Conservation (phyloP, 2,888 invertebrate genomes). For the Himalopsyche kuldschensis region DNA sequence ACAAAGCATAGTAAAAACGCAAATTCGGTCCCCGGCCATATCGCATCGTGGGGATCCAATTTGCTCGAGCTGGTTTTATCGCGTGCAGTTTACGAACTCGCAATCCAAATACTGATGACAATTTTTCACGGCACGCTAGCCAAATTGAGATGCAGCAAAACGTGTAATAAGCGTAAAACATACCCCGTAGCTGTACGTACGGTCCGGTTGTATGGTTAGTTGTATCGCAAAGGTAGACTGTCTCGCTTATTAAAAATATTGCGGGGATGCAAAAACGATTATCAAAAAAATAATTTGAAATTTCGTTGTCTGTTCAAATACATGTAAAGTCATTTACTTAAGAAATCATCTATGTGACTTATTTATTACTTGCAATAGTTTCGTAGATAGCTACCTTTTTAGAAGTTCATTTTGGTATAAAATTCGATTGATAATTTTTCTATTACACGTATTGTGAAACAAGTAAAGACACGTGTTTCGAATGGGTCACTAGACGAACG, state of each 20-base stretch:
- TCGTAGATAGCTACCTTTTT: no score
- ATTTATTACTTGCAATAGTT: no score
- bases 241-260: not conserved
- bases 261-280: not conserved
- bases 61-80: not conserved
- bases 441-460: no score
- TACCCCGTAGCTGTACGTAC: not conserved
- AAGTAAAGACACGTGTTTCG: no score
- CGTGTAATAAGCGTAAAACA: constrained; percentile 25
- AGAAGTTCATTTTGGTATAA: no score
- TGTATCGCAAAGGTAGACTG: not conserved
- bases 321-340: no score
- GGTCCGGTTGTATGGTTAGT: not conserved
- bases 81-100: not conserved
- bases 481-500: no score
- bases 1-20: not conserved
- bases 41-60: not conserved
- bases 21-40: not conserved
- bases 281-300: not conserved
- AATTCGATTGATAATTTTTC: no score
- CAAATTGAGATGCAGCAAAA: constrained; percentile 22
- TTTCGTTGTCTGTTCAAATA: no score
- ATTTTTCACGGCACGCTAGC: constrained; percentile 18
- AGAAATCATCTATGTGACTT: no score
- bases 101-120: constrained; percentile 8